These are phyloP conservation scores for Macropis europaea DNA, from an alignment of 2,888 invertebrate genomes.

Conservation along the genomic window DNA sequence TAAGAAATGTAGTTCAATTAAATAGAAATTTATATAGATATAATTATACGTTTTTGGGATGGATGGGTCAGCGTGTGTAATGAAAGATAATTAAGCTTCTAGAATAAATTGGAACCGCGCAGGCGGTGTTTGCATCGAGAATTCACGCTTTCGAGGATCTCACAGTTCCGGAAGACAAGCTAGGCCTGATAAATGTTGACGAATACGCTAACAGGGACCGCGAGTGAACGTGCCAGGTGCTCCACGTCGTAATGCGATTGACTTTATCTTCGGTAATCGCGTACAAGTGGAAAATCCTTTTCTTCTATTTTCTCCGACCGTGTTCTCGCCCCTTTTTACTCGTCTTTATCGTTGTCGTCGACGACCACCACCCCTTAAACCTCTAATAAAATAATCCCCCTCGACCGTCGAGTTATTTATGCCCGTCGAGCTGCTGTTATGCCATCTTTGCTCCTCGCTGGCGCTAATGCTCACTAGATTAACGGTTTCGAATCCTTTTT, in stretches of 20 bases:
- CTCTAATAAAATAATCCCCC: slow-evolving; percentile 39
- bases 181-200: slow-evolving; percentile 48
- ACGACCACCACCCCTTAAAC: background rate
- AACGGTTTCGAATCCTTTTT: slow-evolving; percentile 35
- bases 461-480: slow-evolving; percentile 36
- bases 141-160: slow-evolving; percentile 44
- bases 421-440: background rate
- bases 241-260: slow-evolving; percentile 46
- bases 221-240: slow-evolving; percentile 22
- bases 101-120: slow-evolving; percentile 46
- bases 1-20: too few species aligned
- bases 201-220: slow-evolving; percentile 19
- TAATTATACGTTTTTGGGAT: too few species aligned
- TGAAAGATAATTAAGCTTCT: slow-evolving; percentile 42
- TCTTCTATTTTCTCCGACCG: background rate
- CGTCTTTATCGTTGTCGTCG: slow-evolving; percentile 5
- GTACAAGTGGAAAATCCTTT: slow-evolving; percentile 12
- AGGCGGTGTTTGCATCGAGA: slow-evolving; percentile 7
- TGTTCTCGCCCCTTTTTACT: background rate
- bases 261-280: slow-evolving; percentile 45
- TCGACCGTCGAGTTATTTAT: slow-evolving; percentile 28
- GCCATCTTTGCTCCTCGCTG: background rate
- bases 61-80: too few species aligned
- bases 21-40: too few species aligned
- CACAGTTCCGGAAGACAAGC: slow-evolving; percentile 33